Conservation (phyloP, 2,888 invertebrate species). For the Heteropelma amictum region DNA sequence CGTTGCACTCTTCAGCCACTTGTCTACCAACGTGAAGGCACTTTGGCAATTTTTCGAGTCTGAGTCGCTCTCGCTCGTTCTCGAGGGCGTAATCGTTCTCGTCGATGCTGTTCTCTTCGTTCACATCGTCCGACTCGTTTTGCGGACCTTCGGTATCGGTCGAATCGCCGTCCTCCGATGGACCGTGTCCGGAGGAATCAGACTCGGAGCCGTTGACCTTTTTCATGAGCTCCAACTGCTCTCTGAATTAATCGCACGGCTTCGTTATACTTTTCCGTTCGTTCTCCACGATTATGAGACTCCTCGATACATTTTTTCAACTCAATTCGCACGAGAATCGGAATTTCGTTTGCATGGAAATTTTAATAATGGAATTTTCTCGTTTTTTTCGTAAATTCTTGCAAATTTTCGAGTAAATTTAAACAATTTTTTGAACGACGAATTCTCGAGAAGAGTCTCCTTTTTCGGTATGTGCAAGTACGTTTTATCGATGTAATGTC, state of each 20-base stretch:
- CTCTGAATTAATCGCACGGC: constrained; percentile 58
- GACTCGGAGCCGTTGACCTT: constrained; percentile 73
- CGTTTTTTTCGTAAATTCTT: too few relatives aligned
- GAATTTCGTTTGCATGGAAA: too few relatives aligned
- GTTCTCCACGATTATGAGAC: too few relatives aligned
- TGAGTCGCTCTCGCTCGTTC: constrained; percentile 76
- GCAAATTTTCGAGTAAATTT: too few relatives aligned
- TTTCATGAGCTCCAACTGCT: constrained; percentile 76
- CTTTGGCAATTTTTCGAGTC: constrained; percentile 81
- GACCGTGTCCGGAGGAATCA: constrained; percentile 75
- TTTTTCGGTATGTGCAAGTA: too few relatives aligned
- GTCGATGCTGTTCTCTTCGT: constrained; percentile 69
- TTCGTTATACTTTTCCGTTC: background rate
- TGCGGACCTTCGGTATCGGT: constrained; percentile 75
- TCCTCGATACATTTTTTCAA: too few relatives aligned
- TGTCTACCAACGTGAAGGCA: constrained; percentile 79
- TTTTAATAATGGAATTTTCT: too few relatives aligned
- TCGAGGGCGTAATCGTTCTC: constrained; percentile 73
- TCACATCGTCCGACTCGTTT: constrained; percentile 71
- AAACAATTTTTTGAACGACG: too few relatives aligned
- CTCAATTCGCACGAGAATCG: too few relatives aligned
- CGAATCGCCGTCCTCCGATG: constrained; percentile 74
- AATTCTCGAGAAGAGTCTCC: too few relatives aligned
- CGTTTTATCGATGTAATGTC: too few relatives aligned
- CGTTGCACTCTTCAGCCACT: constrained; percentile 83